phyloP scores from a whole-genome alignment of 2,797 vertebrate genomes.

The Erpetoichthys calabaricus region DNA sequence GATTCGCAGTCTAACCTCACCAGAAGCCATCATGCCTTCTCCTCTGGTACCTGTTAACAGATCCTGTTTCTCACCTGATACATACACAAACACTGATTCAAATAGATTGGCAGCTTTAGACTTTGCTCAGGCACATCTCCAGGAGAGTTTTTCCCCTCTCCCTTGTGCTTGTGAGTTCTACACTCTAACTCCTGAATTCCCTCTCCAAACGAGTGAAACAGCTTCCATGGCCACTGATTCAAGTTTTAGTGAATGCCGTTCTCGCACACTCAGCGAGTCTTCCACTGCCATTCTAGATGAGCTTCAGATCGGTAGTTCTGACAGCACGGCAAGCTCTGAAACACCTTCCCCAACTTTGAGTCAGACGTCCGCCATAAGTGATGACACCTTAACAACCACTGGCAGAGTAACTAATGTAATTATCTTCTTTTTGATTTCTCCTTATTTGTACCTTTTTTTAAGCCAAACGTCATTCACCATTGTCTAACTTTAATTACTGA shows the following conservation, averaged over 20 bases:
- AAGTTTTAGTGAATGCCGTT: constrained; percentile 67
- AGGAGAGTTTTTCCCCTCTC: constrained; percentile 40
- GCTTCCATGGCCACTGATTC: constrained; percentile 58
- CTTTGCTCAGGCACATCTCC: constrained; percentile 42
- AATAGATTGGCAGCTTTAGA: constrained; percentile 43
- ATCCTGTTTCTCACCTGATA: constrained; percentile 47
- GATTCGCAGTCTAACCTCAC: constrained; percentile 45
- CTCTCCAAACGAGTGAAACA: constrained; percentile 21
- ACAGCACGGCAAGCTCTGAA: constrained; percentile 57
- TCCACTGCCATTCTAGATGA: constrained; percentile 68
- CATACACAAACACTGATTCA: constrained; percentile 48
- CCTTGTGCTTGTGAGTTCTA: constrained; percentile 33
- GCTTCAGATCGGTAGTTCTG: constrained; percentile 64
- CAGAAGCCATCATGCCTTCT: constrained; percentile 53
- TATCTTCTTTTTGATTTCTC: constrained; percentile 40
- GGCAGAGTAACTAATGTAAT: constrained; percentile 71
- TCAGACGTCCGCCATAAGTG: constrained; percentile 56
- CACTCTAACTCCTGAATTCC: constrained; percentile 20
- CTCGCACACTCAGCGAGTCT: constrained; percentile 32
- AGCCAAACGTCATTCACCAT: constrained; percentile 24
- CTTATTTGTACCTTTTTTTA: constrained; percentile 21
- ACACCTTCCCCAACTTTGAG: constrained; percentile 75
- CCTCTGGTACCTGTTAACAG: constrained; percentile 32
- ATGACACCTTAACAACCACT: constrained; percentile 49
- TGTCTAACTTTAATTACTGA: constrained; percentile 8